Evolutionary conservation across 2,113 vertebrate genomes (phyloP).

Genomic region (Pangasianodon gigas): DNA sequence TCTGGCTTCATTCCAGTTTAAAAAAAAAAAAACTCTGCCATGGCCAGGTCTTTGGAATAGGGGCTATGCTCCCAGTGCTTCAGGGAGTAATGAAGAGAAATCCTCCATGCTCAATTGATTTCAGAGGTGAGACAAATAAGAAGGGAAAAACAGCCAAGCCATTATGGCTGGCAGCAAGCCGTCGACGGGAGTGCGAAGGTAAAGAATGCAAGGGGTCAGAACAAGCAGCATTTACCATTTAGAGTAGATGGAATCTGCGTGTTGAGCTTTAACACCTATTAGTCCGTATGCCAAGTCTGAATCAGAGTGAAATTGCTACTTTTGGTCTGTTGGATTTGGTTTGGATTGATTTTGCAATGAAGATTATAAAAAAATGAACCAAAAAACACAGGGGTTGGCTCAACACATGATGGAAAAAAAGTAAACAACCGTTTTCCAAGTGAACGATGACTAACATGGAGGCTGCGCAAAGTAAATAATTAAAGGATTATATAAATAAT

Average conservation of each 20-base stretch:
- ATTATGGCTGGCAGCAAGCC: conserved; percentile 35
- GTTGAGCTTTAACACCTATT: conserved; percentile 23
- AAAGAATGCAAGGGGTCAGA: conserved; percentile 25
- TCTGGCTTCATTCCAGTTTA: conserved; percentile 23
- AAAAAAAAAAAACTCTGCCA: conserved; percentile 19
- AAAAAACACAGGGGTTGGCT: not conserved
- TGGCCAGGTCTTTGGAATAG: conserved; percentile 40
- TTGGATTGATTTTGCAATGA: not conserved
- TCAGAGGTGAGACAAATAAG: conserved; percentile 43
- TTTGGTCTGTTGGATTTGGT: not conserved
- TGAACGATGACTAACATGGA: not conserved
- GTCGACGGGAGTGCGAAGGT: conserved; percentile 28
- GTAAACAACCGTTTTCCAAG: not conserved
- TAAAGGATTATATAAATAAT: not conserved
- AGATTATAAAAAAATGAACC: not conserved
- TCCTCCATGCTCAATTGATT: conserved; percentile 55
- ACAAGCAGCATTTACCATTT: conserved; percentile 13
- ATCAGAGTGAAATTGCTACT: not conserved
- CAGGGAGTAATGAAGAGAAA: conserved; percentile 51
- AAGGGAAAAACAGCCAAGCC: conserved; percentile 36
- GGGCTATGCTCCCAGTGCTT: conserved; percentile 23
- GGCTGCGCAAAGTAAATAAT: not conserved
- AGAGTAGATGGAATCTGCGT: not conserved
- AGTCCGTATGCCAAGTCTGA: not conserved
- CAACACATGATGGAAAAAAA: not conserved